phyloP scores from a whole-genome alignment of 1,140 invertebrate genomes.

The Papilio polytes region DNA sequence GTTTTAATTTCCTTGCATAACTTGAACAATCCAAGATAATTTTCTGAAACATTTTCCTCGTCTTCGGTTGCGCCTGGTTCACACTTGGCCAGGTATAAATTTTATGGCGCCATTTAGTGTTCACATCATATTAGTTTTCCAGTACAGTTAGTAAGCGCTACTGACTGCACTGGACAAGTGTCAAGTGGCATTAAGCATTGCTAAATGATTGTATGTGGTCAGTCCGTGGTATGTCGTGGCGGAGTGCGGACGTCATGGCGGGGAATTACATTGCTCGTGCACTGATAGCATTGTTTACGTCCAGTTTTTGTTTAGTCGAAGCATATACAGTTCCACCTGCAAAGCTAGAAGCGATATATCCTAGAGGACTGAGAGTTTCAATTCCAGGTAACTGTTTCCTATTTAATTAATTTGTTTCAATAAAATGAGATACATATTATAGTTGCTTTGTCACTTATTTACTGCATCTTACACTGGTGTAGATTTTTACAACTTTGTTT shows the following conservation, averaged over 20 bases:
- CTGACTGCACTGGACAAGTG: too few relatives aligned
- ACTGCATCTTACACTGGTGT: too few relatives aligned
- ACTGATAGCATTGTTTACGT: neutral
- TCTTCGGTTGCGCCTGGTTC: neutral
- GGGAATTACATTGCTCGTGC: neutral
- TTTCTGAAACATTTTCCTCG: neutral
- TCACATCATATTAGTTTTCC: too few relatives aligned
- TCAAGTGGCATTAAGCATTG: too few relatives aligned
- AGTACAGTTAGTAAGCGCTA: too few relatives aligned
- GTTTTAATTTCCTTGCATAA: too few relatives aligned
- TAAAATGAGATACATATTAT: too few relatives aligned
- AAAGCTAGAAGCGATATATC: conserved; percentile 36
- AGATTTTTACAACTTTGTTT: too few relatives aligned
- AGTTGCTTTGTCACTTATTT: too few relatives aligned
- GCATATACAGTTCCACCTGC: conserved; percentile 39
- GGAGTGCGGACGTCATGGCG: conserved; percentile 18
- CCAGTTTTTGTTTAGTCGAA: neutral
- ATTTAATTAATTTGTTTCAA: neutral
- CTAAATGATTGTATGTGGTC: neutral
- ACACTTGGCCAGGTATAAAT: too few relatives aligned
- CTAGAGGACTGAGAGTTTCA: conserved; percentile 39
- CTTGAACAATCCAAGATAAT: neutral
- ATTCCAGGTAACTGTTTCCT: conserved; percentile 36
- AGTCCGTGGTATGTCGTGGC: neutral
- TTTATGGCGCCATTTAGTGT: too few relatives aligned